Percentiles rank a stretch among this genome's conserved stretches.
Evolutionary conservation across 2,888 invertebrate species (phyloP).

Genomic region (Napeogenes inachia): DNA sequence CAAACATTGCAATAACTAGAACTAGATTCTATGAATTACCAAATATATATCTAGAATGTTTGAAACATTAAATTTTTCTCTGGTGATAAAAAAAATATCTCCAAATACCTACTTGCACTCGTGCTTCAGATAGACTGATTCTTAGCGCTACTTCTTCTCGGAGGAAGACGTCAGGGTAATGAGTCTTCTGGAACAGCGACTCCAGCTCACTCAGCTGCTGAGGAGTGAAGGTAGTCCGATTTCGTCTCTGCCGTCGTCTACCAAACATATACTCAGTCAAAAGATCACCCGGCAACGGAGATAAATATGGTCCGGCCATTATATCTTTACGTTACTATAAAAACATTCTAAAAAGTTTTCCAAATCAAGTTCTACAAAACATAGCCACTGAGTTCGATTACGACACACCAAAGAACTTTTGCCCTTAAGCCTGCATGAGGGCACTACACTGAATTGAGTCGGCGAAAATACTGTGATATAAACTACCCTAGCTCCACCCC

Average conservation of each 20-base stretch:
- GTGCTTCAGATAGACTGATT: constrained; percentile 93
- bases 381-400: constrained; percentile 19
- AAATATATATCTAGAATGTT: too few species aligned
- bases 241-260: constrained; percentile 89
- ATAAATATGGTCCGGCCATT: constrained; percentile 92
- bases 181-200: constrained; percentile 94
- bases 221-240: constrained; percentile 95
- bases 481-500: constrained; percentile 71
- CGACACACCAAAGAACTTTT: constrained; percentile 25
- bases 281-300: constrained; percentile 91
- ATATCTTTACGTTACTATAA: constrained; percentile 4
- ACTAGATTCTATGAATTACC: too few species aligned
- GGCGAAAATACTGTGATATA: constrained; percentile 59
- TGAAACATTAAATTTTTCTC: too few species aligned
- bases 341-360: background rate
- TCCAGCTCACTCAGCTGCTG: constrained; percentile 95
- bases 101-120: constrained; percentile 85
- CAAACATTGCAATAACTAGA: too few species aligned
- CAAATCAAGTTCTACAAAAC: constrained; percentile 1
- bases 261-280: constrained; percentile 96
- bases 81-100: background rate
- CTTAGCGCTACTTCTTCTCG: constrained; percentile 94
- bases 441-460: constrained; percentile 59
- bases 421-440: constrained; percentile 35
- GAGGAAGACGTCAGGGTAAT: constrained; percentile 93